These are phyloP conservation scores for Sigmodon hispidus DNA, from an alignment of 2,113 vertebrate genomes.

Conservation along the genomic window DNA sequence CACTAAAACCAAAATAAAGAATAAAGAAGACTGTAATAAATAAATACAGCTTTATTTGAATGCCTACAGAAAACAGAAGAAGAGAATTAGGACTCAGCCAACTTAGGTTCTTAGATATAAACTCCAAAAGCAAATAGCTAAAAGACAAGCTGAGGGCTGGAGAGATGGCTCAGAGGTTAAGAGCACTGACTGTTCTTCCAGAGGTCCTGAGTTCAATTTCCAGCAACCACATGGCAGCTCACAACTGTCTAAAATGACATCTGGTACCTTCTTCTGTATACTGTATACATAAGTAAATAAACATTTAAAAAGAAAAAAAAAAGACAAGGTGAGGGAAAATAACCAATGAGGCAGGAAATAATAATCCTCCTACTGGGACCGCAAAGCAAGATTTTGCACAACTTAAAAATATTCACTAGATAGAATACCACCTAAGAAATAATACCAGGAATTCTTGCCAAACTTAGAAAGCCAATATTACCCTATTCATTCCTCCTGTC, in stretches of 20 bases:
- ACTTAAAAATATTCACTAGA: conserved; percentile 37
- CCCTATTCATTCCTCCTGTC: conserved; percentile 12
- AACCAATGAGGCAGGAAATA: conserved; percentile 47
- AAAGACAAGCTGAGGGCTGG: conserved; percentile 22
- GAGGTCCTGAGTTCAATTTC: too few relatives aligned
- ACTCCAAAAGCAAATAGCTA: neutral
- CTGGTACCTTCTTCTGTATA: too few relatives aligned
- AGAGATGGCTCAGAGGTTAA: too few relatives aligned
- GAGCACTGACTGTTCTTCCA: too few relatives aligned
- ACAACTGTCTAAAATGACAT: too few relatives aligned
- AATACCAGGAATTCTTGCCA: neutral
- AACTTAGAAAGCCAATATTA: conserved; percentile 42
- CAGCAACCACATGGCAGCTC: too few relatives aligned
- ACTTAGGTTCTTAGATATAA: conserved; percentile 35
- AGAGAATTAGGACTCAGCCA: neutral
- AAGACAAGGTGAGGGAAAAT: neutral
- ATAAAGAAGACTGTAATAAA: conserved; percentile 2
- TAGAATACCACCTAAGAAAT: conserved; percentile 16
- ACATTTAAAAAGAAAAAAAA: too few relatives aligned
- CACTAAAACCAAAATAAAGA: conserved; percentile 60
- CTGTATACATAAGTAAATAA: too few relatives aligned
- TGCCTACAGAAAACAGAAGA: conserved; percentile 8
- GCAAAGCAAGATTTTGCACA: neutral
- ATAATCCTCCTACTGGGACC: neutral
- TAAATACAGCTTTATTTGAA: conserved; percentile 40